Base-by-base conservation (phyloP, 2,888 invertebrate genomes). In the Rutpela maculata region DNA sequence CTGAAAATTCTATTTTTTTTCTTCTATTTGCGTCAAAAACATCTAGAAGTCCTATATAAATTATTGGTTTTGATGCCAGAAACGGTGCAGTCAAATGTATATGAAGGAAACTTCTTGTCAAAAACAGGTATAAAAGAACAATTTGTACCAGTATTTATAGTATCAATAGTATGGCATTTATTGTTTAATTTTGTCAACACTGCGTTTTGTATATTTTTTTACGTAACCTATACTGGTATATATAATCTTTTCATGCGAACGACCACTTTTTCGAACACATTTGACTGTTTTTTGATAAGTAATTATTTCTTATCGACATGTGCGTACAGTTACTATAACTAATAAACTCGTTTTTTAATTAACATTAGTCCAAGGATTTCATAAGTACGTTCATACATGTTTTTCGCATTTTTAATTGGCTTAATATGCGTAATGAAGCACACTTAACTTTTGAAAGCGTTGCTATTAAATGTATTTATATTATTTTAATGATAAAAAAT, bases 291-390 rank as follows among this genome's bases (percentile, higher is more conserved):
- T 65, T 67, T 78, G 75, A 75, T 80, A 78, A 75, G 38, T 70
- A 76, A 75, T 80, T 80, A 71, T 17, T 73, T 67, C 76, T 73
- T 75, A 72, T 79, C 76, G 68, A 76, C 73, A 66, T 71, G 67
- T 76, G 72, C 75, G 74, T 77, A 71, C 73, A 80, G 77, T 71
- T 75, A 74, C 76, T 71, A 69, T 69, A 76, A 78, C 77, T 80
- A 78, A 75, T 73, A 76, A 69, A 77, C 66, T 50, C 60, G 76
- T 77, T 77, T 73, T 62, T 62, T 59, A 56, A 73, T 69, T 80
- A 67, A 72, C 70, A 63, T 67, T 12, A 12, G 75, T 74, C 75
- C 80, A 80, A 80, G 78, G 80, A 76, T 80, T 75, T 71, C 70
- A 15, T 43, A 57, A 67, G 74, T 74, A 78, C 78, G 78, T 60